Evolutionary conservation across 2,797 vertebrate genomes (phyloP), one percentile per base, ranked within the genome.

Genomic region (Lindbergichthys nudifrons): DNA sequence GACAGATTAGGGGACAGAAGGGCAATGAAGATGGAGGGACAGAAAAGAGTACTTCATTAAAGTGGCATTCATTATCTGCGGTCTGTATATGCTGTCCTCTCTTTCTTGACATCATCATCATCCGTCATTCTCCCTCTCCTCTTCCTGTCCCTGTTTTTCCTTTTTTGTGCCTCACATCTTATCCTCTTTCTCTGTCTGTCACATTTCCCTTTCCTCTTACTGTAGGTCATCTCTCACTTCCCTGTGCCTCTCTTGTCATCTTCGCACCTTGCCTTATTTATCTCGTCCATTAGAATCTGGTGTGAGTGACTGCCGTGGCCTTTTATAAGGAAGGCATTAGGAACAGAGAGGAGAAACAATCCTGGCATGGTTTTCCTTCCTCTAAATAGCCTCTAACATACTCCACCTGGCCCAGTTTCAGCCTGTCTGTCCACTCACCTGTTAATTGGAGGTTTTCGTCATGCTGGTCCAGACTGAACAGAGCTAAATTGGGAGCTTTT

Each of bases 351-450:
- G 51, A 86, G 64, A 83, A 70, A 77, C 41, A 12, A 61, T 65
- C 56, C 63, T 72, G 9, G 42, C 32, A 26, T 64, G 60, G 45
- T 66, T 75, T 85, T 50, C 46, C 15, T 21, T 65, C 46, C 74
- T 50, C 42, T 46, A 82, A 81, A 80, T 59, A 70, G 67, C 59
- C 74, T 68, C 73, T 8, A 59, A 68, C 78, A 32, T 51, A 68
- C 80, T 79, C 77, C 60, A 53, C n/a, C 32, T 81, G 81, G 77
- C 71, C 84, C 76, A 81, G 9, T 83, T 88, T 85, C 9, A 54
- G 13, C 43, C 65, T 39, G 47, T 63, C 14, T 21, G 58, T 70
- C 71, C 46, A 30, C 42, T 82, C 77, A 83, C 79, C 80, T 87
- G 71, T 80, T 85, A 80, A 69, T 72, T 71, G 21, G 77, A 72